Conservation (phyloP, 2,113 vertebrate species). For the Psephotus haematonotus region DNA sequence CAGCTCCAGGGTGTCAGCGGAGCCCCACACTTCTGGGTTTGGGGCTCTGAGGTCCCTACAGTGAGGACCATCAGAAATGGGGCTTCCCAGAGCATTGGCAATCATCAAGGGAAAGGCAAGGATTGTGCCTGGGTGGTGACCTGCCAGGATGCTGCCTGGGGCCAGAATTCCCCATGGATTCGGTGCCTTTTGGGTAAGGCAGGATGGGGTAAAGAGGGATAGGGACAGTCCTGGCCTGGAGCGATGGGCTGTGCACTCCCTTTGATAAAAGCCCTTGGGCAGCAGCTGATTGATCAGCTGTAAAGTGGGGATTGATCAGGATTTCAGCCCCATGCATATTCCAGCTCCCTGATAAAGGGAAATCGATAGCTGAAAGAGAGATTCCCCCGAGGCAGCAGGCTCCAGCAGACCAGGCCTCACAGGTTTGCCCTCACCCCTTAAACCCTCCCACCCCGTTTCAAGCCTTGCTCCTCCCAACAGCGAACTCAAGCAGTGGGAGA, state of each 20-base stretch:
- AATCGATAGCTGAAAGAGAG: slow-evolving; percentile 14
- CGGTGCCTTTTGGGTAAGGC: rapidly evolving
- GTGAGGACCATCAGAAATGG: not conserved
- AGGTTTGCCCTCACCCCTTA: not conserved
- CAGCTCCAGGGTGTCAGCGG: rapidly evolving
- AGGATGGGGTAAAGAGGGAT: rapidly evolving
- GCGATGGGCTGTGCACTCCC: not conserved
- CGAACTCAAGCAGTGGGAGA: not conserved
- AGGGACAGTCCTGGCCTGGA: not conserved
- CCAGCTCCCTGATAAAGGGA: slow-evolving; percentile 42
- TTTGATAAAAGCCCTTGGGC: not conserved
- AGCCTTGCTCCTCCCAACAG: not conserved
- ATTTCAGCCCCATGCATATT: slow-evolving; percentile 44
- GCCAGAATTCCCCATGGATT: not conserved
- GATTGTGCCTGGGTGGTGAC: rapidly evolving
- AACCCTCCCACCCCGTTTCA: not conserved
- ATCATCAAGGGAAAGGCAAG: not conserved
- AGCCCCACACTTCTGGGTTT: not conserved
- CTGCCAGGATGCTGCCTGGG: rapidly evolving
- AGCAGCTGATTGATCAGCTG: not conserved
- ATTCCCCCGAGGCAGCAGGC: not conserved
- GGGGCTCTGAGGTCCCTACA: not conserved
- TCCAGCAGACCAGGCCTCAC: not conserved
- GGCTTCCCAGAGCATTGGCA: not conserved
- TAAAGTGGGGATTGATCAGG: slow-evolving; percentile 37